These are phyloP conservation scores for Leptinotarsa juncta DNA, from an alignment of 2,888 invertebrate genomes.

Conservation along the genomic window DNA sequence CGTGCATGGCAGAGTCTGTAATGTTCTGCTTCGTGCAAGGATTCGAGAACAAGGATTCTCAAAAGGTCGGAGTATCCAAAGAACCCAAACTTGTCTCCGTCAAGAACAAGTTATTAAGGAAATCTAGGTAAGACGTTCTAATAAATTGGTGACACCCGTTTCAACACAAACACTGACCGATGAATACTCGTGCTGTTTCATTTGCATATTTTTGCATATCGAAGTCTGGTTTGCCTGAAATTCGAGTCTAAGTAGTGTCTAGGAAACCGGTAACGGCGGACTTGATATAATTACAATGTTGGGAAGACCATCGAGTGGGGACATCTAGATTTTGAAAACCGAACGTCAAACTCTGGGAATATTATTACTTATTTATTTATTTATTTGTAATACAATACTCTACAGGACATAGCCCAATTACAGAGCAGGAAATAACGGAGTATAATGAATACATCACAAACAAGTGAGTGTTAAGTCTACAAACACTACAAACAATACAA, in stretches of 20 bases:
- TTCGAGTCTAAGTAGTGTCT: background rate
- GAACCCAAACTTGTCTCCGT: conserved; percentile 60
- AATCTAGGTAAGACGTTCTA: conserved; percentile 59
- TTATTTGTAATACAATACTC: too few species aligned
- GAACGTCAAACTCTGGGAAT: too few species aligned
- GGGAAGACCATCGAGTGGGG: too few species aligned
- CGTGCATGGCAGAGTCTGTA: conserved; percentile 50
- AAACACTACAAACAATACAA: too few species aligned
- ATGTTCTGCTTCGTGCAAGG: conserved; percentile 80
- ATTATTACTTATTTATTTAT: too few species aligned
- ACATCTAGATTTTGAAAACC: too few species aligned
- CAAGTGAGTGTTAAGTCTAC: too few species aligned
- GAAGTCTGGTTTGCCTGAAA: background rate
- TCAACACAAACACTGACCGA: background rate
- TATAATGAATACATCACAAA: too few species aligned
- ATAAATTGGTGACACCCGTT: background rate
- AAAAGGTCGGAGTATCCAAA: conserved; percentile 50
- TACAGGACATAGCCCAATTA: too few species aligned
- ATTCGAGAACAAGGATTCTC: conserved; percentile 67
- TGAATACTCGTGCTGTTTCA: background rate
- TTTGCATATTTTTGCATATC: conserved; percentile 3
- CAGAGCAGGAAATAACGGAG: too few species aligned
- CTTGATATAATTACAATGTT: too few species aligned
- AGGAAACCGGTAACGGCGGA: background rate
- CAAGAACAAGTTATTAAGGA: conserved; percentile 58